phyloP scores from a whole-genome alignment of 2,113 vertebrate genomes.

The Brachyhypopomus occidentalis region DNA sequence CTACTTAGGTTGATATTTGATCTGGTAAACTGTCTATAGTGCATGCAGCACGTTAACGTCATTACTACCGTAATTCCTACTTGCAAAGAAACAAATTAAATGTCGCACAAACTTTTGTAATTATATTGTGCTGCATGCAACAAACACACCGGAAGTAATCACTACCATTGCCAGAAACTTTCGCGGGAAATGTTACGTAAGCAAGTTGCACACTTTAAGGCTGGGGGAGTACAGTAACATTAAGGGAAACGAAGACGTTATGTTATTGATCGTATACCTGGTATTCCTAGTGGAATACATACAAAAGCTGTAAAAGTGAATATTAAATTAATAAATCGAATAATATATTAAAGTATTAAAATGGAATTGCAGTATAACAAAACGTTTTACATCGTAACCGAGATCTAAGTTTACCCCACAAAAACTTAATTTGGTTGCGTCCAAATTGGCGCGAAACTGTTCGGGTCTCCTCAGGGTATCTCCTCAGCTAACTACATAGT shows the following conservation, averaged over 20 bases:
- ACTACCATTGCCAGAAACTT: constrained; percentile 5
- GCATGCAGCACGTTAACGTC: no score
- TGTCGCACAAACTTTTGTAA: no score
- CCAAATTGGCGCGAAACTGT: constrained; percentile 62
- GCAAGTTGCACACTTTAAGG: background rate
- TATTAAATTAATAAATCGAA: background rate
- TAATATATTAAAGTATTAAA: background rate
- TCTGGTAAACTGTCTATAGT: no score
- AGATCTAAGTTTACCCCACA: background rate
- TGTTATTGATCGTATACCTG: background rate
- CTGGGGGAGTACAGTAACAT: background rate
- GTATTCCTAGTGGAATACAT: no score
- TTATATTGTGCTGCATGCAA: no score
- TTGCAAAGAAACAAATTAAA: no score
- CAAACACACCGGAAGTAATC: no score
- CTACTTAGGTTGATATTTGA: no score
- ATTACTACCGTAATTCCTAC: no score
- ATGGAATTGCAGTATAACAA: background rate
- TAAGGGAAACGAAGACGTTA: background rate
- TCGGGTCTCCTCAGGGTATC: background rate
- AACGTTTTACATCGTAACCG: background rate
- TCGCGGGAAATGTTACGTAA: constrained; percentile 61
- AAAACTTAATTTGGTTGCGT: constrained; percentile 35
- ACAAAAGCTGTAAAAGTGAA: background rate
- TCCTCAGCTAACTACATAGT: background rate